Base-by-base conservation (phyloP, 2,797 vertebrate species). In the Lutjanus argentimaculatus region DNA sequence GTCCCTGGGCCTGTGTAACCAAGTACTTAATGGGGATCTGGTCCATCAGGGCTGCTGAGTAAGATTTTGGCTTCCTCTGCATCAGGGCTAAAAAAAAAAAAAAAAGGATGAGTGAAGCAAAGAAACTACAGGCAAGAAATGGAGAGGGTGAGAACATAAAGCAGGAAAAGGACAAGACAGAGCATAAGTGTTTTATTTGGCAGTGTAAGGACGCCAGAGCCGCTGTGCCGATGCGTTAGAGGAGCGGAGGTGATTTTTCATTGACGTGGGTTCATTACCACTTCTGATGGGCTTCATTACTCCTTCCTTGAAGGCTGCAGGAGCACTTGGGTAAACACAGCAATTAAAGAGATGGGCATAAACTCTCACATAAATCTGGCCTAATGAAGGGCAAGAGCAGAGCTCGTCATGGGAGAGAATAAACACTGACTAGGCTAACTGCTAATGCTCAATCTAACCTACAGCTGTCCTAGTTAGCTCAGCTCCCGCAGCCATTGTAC, bases 11-110 rank as follows among this genome's bases (percentile, higher is more conserved):
- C 92, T 99, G 98, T 0, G 97, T 96, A 92, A 99, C 99, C 76
- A 99, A 96, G 86, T 97, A 98, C 90, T 99, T 99, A 88, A 99
- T 99, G 77, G 99, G 99, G 90, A 99, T 99, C 91, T 99, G 98
- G 89, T 99, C 98, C 98, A 99, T 99, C 87, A 99, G 73, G 1
- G 97, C 96, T 22, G 99, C 96, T 0, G 98, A 99, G 89, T 99
- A 99, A 17, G 98, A 99, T 87, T 97, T 99, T 63, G 98, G 99
- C 79, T 99, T 99, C 89, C 94, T 98, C 89, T 99, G 98, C 97
- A 99, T 99, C 71, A 97, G 95, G 77, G 98, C 98, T 99, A 42
- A 7, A 76, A 86, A 74, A 67, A 21, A 52, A 8, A 59, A 46
- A 16, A 8, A 67, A 75, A 61, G 58, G 2, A 21, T 22, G 42